phyloP scores from a whole-genome alignment of 2,888 invertebrate species.

The Dinocampus coccinellae region DNA sequence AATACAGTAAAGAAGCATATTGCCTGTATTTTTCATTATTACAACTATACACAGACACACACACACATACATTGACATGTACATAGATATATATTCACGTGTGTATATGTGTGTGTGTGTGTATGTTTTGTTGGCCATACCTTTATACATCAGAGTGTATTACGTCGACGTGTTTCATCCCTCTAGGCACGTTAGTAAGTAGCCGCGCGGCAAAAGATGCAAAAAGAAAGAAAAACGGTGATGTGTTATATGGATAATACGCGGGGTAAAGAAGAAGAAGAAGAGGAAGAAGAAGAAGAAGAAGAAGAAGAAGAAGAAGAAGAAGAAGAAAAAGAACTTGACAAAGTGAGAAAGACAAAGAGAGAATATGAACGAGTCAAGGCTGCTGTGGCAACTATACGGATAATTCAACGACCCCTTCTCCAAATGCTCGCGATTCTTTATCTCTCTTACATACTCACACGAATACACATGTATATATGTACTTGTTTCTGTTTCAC shows the following conservation, averaged over 20 bases:
- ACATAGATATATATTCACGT: background rate
- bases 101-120: background rate
- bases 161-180: constrained; percentile 20
- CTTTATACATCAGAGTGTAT: constrained; percentile 15
- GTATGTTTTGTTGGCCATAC: background rate
- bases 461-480: no score
- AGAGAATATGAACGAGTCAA: constrained; percentile 37
- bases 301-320: constrained; percentile 15
- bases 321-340: constrained; percentile 18
- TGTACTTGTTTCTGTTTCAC: no score
- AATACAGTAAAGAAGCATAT: background rate
- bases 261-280: constrained; percentile 30
- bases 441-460: constrained; percentile 58
- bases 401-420: constrained; percentile 54
- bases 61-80: background rate
- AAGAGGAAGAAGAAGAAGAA: constrained; percentile 20
- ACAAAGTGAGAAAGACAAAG: constrained; percentile 31
- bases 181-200: constrained; percentile 15
- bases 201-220: constrained; percentile 11
- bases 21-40: background rate
- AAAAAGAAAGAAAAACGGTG: background rate
- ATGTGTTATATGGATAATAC: background rate
- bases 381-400: constrained; percentile 7
- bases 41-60: no score
- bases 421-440: constrained; percentile 50